Conservation (phyloP, 92 coral and sea anemone species). For the Diadumene lineata region DNA sequence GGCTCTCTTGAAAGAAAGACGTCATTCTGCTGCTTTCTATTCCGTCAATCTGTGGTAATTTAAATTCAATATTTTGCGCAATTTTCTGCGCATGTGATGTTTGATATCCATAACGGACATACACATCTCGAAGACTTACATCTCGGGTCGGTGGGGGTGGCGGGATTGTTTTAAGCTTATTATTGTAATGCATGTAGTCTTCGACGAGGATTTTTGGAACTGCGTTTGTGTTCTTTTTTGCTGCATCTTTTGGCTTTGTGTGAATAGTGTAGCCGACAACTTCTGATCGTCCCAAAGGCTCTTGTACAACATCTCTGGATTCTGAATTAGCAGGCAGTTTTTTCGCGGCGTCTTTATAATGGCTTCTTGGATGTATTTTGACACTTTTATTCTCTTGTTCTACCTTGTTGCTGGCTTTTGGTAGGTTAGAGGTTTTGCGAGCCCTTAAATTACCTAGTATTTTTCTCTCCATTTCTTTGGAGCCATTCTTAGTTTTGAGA, state of each 20-base stretch:
- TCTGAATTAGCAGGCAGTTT: background rate
- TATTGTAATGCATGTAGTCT: too few relatives aligned
- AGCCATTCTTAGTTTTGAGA: conserved; percentile 2
- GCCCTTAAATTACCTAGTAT: conserved; percentile 11
- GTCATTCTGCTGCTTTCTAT: background rate
- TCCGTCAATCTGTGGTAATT: conserved; percentile 9
- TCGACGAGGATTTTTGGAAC: background rate
- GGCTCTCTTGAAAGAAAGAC: background rate
- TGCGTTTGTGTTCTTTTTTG: background rate
- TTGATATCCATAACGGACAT: conserved; percentile 11
- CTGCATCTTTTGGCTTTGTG: background rate
- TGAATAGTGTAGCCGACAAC: background rate
- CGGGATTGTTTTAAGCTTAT: too few relatives aligned
- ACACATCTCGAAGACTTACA: background rate
- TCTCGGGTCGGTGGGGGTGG: background rate
- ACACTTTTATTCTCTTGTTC: background rate
- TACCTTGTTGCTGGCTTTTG: background rate
- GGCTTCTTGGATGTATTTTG: background rate
- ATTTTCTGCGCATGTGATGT: background rate
- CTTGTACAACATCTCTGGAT: background rate
- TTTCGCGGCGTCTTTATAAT: too few relatives aligned
- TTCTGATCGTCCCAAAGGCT: too few relatives aligned
- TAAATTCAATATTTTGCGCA: conserved; percentile 2
- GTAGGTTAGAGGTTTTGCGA: background rate
- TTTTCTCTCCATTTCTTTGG: conserved; percentile 13